phyloP scores from a whole-genome alignment of 2,888 invertebrate genomes.

The Chrysina gloriosa region DNA sequence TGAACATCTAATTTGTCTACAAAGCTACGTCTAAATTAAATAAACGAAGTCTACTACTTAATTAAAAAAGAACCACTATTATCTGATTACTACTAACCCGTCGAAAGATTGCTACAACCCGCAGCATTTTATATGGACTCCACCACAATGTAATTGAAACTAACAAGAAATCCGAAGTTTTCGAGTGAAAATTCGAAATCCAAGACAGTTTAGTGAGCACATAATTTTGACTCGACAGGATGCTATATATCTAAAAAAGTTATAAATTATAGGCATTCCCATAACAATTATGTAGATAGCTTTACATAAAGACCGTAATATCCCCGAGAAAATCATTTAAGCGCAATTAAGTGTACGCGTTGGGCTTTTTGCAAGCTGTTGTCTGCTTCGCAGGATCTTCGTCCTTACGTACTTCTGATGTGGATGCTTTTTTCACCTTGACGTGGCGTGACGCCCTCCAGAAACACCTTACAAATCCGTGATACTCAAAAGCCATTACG shows the following conservation, averaged over 20 bases:
- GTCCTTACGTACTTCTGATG: neutral
- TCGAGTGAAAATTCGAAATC: no score
- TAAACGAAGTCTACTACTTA: no score
- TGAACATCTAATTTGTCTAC: no score
- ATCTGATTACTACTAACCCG: no score
- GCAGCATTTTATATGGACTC: no score
- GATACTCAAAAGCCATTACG: slow-evolving; percentile 38
- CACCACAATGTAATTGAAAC: no score
- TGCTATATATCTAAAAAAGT: neutral
- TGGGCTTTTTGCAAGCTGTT: neutral
- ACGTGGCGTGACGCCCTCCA: neutral
- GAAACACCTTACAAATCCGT: slow-evolving; percentile 31
- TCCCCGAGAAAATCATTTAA: neutral
- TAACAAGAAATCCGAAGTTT: no score
- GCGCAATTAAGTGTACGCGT: neutral
- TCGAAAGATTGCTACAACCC: no score
- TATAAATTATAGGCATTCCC: neutral
- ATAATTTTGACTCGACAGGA: neutral
- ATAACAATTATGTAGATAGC: neutral
- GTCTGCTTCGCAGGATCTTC: neutral
- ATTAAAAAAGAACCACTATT: no score
- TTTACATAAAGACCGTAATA: neutral
- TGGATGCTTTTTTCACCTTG: slow-evolving; percentile 15
- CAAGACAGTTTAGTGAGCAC: no score
- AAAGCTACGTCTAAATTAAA: no score